phyloP scores from a whole-genome alignment of 2,113 vertebrate species.

The Nerophis ophidion region DNA sequence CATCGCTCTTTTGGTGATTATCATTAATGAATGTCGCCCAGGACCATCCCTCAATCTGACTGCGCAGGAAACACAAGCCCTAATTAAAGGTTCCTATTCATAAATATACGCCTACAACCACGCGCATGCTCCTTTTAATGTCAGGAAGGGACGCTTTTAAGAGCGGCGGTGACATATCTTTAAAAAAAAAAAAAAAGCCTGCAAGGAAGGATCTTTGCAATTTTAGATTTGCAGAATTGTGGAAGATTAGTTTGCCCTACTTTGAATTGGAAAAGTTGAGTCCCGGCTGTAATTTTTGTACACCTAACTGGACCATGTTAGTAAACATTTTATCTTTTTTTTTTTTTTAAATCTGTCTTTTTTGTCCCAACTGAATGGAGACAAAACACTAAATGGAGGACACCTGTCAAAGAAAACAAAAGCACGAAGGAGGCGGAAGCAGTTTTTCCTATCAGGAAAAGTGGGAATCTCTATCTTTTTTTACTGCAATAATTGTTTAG shows the following conservation, averaged over 20 bases:
- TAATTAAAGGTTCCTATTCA: slow-evolving; percentile 75
- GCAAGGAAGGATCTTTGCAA: slow-evolving; percentile 43
- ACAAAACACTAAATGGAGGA: slow-evolving; percentile 72
- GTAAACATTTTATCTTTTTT: background rate
- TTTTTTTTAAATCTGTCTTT: slow-evolving; percentile 48
- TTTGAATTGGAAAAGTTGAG: slow-evolving; percentile 25
- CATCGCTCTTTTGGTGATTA: slow-evolving; percentile 71
- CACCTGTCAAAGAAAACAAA: slow-evolving; percentile 70
- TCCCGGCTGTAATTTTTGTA: background rate
- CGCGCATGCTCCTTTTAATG: slow-evolving; percentile 63
- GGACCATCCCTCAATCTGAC: slow-evolving; percentile 72
- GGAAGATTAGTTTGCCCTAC: slow-evolving; percentile 49
- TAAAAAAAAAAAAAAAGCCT: slow-evolving; percentile 23
- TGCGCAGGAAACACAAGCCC: slow-evolving; percentile 70
- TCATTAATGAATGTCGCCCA: slow-evolving; percentile 73
- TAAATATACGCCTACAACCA: slow-evolving; percentile 68
- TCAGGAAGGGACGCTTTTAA: slow-evolving; percentile 64
- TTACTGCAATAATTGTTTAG: background rate
- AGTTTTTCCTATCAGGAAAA: slow-evolving; percentile 61
- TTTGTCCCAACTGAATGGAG: slow-evolving; percentile 63
- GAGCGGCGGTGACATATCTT: slow-evolving; percentile 45
- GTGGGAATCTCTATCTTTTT: slow-evolving; percentile 10
- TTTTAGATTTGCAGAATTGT: slow-evolving; percentile 46
- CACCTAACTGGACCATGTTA: background rate
- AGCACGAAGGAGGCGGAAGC: slow-evolving; percentile 47